Percentiles rank a stretch among this genome's conserved stretches.
These are phyloP conservation scores for Coecobrya sp. DNA, from an alignment of 2,888 invertebrate genomes.

Conservation along the genomic window DNA sequence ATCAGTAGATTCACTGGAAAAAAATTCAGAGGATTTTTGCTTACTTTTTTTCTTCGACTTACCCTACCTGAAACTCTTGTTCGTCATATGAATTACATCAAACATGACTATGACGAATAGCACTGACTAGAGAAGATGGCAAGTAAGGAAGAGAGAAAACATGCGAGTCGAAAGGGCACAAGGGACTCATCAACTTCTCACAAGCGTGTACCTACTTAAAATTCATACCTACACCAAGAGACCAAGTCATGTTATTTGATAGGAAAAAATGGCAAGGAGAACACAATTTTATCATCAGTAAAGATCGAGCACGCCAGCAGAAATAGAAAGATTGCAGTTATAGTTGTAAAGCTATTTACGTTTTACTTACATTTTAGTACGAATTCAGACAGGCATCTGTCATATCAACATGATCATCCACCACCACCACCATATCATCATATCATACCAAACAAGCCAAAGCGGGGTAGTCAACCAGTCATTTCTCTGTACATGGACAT, in stretches of 20 bases:
- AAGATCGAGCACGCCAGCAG: conserved; percentile 27
- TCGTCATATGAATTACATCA: background rate
- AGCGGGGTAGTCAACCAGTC: background rate
- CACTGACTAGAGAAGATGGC: conserved; percentile 6
- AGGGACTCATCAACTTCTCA: conserved; percentile 73
- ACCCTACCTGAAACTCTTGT: background rate
- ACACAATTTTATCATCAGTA: background rate
- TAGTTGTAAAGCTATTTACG: conserved; percentile 6
- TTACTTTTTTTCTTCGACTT: background rate
- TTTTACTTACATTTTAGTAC: conserved; percentile 40
- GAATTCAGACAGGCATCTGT: conserved; percentile 77
- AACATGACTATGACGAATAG: conserved; percentile 32
- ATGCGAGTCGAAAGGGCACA: conserved; percentile 63
- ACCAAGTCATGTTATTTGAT: background rate
- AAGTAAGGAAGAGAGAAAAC: conserved; percentile 2
- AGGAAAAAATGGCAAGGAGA: conserved; percentile 38
- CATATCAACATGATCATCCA: conserved; percentile 66
- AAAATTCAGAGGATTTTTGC: background rate
- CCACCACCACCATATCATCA: conserved; percentile 17
- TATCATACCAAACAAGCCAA: conserved; percentile 1
- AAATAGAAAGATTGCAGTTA: conserved; percentile 17
- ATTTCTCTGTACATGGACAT: conserved; percentile 26
- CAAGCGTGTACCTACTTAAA: conserved; percentile 52
- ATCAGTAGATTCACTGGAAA: background rate
- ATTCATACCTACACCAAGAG: conserved; percentile 43